These are phyloP conservation scores for Drosophila kuntzei DNA, from an alignment of 2,888 invertebrate species.

Conservation along the genomic window DNA sequence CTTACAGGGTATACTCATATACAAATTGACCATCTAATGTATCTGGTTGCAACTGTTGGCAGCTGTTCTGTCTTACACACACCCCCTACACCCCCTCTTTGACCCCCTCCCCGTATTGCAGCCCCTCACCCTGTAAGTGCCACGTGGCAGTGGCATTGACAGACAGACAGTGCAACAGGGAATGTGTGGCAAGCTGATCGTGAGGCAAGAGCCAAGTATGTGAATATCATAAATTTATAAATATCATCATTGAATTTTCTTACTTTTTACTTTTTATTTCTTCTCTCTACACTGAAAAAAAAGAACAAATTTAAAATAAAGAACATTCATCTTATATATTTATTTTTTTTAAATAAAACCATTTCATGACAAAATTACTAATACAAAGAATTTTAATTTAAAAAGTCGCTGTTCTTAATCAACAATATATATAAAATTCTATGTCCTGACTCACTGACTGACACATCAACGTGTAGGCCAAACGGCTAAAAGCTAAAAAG, in stretches of 20 bases:
- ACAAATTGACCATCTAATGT: slow-evolving; percentile 9
- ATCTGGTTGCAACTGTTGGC: slow-evolving; percentile 23
- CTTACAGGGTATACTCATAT: slow-evolving; percentile 4
- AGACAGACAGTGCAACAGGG: slow-evolving; percentile 1
- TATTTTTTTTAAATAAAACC: no score
- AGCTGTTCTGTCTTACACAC: neutral
- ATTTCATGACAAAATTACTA: no score
- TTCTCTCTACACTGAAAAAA: no score
- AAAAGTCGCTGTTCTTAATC: no score
- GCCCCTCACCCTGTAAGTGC: neutral
- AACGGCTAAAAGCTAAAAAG: no score
- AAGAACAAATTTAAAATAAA: no score
- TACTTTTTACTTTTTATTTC: slow-evolving; percentile 12
- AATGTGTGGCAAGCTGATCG: slow-evolving; percentile 10
- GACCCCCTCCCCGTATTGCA: neutral
- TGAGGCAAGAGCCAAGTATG: slow-evolving; percentile 27
- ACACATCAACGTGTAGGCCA: no score
- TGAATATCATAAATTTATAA: slow-evolving; percentile 72
- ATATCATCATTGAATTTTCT: slow-evolving; percentile 49
- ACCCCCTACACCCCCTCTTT: neutral
- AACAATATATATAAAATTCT: no score
- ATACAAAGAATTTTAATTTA: no score
- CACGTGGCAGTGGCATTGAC: slow-evolving; percentile 24
- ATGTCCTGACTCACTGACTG: no score
- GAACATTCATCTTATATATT: no score